Evolutionary conservation across 2,113 vertebrate species (phyloP).

Genomic region (Cyphomyrus plagiostoma): DNA sequence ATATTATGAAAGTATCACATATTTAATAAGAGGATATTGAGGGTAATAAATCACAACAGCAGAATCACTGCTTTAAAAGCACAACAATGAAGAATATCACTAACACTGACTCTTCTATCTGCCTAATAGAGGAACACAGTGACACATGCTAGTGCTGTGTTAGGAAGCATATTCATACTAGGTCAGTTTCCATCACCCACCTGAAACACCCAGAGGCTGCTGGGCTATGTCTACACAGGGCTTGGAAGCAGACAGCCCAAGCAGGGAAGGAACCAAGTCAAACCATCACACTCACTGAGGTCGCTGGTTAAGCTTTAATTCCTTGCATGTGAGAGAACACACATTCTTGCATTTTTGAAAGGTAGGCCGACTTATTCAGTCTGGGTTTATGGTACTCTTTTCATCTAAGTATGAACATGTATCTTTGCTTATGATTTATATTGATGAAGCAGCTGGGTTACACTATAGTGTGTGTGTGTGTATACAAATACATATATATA

Average conservation of each 20-base stretch:
- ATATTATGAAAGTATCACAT: neutral
- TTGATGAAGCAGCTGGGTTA: no score
- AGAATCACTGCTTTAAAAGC: neutral
- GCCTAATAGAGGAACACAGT: neutral
- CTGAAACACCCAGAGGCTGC: neutral
- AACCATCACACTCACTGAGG: neutral
- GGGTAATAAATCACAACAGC: neutral
- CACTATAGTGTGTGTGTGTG: no score
- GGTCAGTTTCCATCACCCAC: neutral
- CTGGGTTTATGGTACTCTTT: neutral
- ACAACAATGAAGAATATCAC: neutral
- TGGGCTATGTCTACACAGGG: neutral
- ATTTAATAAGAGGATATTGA: neutral
- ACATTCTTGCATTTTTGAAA: neutral
- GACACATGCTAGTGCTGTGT: neutral
- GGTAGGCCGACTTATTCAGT: neutral
- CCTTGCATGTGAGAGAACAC: neutral
- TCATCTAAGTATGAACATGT: neutral
- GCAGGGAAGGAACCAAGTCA: neutral
- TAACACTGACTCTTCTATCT: neutral
- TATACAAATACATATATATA: no score
- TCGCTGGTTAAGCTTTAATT: neutral
- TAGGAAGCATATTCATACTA: neutral
- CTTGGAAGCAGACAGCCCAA: neutral
- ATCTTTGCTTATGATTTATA: neutral